Conservation (phyloP, 1,140 invertebrate genomes). For the Hormaphis cornu region DNA sequence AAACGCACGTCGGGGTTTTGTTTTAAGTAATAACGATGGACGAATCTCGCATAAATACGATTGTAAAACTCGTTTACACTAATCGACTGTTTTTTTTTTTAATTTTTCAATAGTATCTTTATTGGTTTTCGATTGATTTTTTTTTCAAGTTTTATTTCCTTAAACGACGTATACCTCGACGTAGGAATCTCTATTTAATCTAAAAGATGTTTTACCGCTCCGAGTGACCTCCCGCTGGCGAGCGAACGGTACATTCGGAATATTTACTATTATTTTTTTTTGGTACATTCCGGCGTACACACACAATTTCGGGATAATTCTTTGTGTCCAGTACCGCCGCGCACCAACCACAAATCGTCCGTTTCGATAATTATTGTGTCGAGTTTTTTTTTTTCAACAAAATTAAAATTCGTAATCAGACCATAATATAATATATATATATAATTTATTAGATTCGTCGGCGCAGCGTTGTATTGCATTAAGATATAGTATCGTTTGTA, state of each 20-base stretch:
- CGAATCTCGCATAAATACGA: no score
- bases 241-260: constrained; percentile 25
- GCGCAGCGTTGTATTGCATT: no score
- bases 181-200: no score
- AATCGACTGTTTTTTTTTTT: background rate
- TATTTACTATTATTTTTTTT: no score
- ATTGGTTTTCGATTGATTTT: constrained; percentile 19
- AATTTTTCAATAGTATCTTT: background rate
- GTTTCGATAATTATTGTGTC: background rate
- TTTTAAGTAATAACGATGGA: no score
- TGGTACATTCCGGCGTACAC: background rate
- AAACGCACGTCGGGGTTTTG: no score
- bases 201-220: constrained; percentile 17
- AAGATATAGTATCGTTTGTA: no score
- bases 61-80: no score
- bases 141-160: no score
- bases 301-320: constrained; percentile 1
- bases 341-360: background rate
- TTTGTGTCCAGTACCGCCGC: background rate
- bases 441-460: no score
- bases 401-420: background rate
- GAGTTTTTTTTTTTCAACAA: background rate
- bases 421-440: no score
- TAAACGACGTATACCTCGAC: background rate
- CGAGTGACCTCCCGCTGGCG: constrained; percentile 20